A percentile compares a stretch with the other conserved stretches of the same genome.
Conservation (phyloP, 2,888 invertebrate species). For the Liodrosophila aerea region DNA sequence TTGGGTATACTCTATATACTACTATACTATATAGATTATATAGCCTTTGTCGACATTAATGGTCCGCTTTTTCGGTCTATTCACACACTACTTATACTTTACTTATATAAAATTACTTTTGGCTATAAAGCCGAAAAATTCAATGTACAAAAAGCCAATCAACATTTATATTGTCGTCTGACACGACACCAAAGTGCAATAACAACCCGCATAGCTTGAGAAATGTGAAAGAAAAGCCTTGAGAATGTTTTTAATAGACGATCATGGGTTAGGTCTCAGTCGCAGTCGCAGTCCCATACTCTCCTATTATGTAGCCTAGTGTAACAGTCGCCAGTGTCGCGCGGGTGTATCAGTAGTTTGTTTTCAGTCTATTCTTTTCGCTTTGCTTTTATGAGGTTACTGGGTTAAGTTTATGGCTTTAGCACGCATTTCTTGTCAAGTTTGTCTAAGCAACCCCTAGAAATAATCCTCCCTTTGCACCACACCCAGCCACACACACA, state of each 20-base stretch:
- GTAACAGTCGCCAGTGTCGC: slow-evolving; percentile 47
- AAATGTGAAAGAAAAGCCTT: too few relatives aligned
- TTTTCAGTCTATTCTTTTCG: slow-evolving; percentile 27
- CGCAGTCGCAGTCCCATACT: too few relatives aligned
- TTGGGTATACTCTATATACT: too few relatives aligned
- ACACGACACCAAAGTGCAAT: slow-evolving; percentile 52
- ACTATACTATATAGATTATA: too few relatives aligned
- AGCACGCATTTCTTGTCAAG: slow-evolving; percentile 55
- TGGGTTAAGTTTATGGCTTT: slow-evolving; percentile 69
- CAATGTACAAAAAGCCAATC: slow-evolving; percentile 61
- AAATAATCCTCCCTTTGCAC: slow-evolving; percentile 6
- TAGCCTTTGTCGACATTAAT: background rate
- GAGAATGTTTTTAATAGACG: slow-evolving; percentile 42
- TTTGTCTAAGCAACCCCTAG: slow-evolving; percentile 15
- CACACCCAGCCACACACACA: background rate
- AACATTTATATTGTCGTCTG: slow-evolving; percentile 67
- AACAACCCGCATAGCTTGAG: slow-evolving; percentile 24
- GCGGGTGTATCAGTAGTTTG: slow-evolving; percentile 47
- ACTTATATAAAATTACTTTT: background rate
- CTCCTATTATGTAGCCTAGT: too few relatives aligned
- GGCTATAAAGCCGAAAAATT: slow-evolving; percentile 34
- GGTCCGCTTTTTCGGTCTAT: too few relatives aligned
- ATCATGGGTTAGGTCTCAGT: too few relatives aligned
- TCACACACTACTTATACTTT: too few relatives aligned
- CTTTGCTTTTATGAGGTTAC: slow-evolving; percentile 49